Conservation (phyloP, 2,888 invertebrate species). For the Thereva nobilitata region DNA sequence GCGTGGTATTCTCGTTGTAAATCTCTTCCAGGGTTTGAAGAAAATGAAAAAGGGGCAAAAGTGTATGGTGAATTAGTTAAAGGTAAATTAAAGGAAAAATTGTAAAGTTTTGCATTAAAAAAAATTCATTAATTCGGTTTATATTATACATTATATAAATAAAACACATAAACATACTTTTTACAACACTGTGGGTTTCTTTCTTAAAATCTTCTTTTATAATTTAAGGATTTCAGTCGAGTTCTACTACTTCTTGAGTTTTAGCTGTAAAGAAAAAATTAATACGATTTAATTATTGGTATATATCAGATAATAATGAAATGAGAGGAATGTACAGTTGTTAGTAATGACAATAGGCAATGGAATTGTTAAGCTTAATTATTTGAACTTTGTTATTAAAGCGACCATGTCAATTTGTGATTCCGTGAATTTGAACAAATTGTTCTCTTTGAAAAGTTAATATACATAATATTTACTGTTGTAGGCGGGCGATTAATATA, state of each 20-base stretch:
- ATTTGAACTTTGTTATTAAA: no score
- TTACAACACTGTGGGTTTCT: neutral
- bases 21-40: conserved; percentile 63
- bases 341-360: no score
- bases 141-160: neutral
- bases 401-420: no score
- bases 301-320: no score
- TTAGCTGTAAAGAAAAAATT: conserved; percentile 32
- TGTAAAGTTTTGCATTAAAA: conserved; percentile 22
- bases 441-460: no score
- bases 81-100: conserved; percentile 58
- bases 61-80: conserved; percentile 63
- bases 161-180: conserved; percentile 1
- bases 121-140: neutral
- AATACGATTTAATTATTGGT: neutral
- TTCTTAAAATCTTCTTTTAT: neutral
- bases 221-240: conserved; percentile 25
- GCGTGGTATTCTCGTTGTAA: conserved; percentile 65
- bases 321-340: no score
- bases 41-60: conserved; percentile 66
- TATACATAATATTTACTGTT: no score
- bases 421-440: no score
- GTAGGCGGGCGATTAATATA: no score
- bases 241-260: conserved; percentile 36
- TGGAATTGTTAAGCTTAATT: no score